Evolutionary conservation across 2,113 vertebrate genomes (phyloP).

Genomic region (Amphiprion ocellaris): DNA sequence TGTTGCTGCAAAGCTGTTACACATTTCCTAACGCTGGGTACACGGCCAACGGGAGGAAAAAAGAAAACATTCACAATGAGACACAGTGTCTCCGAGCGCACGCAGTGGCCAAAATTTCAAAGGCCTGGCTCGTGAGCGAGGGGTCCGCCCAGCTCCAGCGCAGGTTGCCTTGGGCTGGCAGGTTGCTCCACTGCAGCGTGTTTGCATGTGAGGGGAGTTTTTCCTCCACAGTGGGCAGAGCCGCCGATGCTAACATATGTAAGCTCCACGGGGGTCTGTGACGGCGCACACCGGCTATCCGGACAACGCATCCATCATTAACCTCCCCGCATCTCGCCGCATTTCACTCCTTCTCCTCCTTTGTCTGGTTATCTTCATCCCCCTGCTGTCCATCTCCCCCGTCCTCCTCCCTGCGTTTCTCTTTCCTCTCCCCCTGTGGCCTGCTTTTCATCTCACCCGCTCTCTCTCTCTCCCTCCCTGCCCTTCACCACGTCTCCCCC

Average conservation of each 20-base stretch:
- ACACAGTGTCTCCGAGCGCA: slow-evolving; percentile 75
- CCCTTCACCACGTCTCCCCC: slow-evolving; percentile 50
- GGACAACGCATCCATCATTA: slow-evolving; percentile 73
- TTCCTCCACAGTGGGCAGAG: slow-evolving; percentile 63
- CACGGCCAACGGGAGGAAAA: slow-evolving; percentile 42
- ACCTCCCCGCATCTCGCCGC: slow-evolving; percentile 50
- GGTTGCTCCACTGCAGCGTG: slow-evolving; percentile 72
- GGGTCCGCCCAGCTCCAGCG: slow-evolving; percentile 73
- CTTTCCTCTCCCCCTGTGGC: slow-evolving; percentile 67
- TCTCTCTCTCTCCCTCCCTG: slow-evolving; percentile 55
- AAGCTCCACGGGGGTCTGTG: slow-evolving; percentile 70
- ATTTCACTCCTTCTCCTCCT: slow-evolving; percentile 57
- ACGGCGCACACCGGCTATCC: slow-evolving; percentile 58
- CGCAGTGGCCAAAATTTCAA: slow-evolving; percentile 72
- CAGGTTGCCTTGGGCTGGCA: slow-evolving; percentile 75
- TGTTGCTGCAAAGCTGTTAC: slow-evolving; percentile 68
- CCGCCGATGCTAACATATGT: slow-evolving; percentile 73
- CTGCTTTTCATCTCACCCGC: slow-evolving; percentile 76
- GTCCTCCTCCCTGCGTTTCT: slow-evolving; percentile 63
- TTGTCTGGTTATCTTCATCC: slow-evolving; percentile 80
- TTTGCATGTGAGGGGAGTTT: slow-evolving; percentile 45
- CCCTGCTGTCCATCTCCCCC: slow-evolving; percentile 76
- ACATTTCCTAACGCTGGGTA: slow-evolving; percentile 73
- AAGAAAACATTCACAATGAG: slow-evolving; percentile 70
- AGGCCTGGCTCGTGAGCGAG: slow-evolving; percentile 68